These are phyloP conservation scores for Caenorhabditis latens DNA, from an alignment of 1,140 invertebrate genomes.

Conservation along the genomic window DNA sequence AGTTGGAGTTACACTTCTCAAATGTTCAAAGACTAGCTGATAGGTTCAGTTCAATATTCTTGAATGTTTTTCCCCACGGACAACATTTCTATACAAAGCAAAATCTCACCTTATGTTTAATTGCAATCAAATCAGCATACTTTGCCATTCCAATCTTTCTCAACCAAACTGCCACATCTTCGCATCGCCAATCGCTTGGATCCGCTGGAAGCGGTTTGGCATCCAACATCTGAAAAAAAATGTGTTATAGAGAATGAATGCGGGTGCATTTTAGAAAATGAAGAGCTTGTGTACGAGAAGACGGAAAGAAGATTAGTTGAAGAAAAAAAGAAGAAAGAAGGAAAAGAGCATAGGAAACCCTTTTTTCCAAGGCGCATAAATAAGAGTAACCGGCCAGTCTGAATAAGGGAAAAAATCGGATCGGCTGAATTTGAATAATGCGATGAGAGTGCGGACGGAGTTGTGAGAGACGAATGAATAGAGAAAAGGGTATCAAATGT, in stretches of 20 bases:
- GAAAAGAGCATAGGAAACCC: conserved; percentile 39
- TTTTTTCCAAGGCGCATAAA: conserved; percentile 35
- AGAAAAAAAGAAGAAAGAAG: conserved; percentile 2
- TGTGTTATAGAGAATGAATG: not conserved
- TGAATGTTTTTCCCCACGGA: no score
- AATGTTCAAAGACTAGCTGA: no score
- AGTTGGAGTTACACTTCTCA: no score
- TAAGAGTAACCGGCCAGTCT: conserved; percentile 20
- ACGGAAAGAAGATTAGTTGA: conserved; percentile 24
- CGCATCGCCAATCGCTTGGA: conserved; percentile 26
- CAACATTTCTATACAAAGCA: not conserved
- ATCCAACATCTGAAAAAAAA: conserved; percentile 38
- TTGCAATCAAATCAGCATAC: conserved; percentile 46
- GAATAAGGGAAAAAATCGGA: conserved; percentile 36
- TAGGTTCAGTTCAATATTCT: no score
- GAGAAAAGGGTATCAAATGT: conserved; percentile 12
- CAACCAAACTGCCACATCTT: conserved; percentile 35
- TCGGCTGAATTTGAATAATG: conserved; percentile 47
- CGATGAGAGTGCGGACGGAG: conserved; percentile 5
- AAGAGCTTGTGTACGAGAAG: conserved; percentile 27
- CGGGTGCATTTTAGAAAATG: conserved; percentile 36
- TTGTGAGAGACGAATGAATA: not conserved
- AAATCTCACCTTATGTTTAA: conserved; percentile 37
- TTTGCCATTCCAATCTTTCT: conserved; percentile 41
- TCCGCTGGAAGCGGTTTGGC: conserved; percentile 2